Percentiles rank a stretch among this genome's conserved stretches.
Conservation (phyloP, 2,888 invertebrate species). For the Sinhomidia bicolor region DNA sequence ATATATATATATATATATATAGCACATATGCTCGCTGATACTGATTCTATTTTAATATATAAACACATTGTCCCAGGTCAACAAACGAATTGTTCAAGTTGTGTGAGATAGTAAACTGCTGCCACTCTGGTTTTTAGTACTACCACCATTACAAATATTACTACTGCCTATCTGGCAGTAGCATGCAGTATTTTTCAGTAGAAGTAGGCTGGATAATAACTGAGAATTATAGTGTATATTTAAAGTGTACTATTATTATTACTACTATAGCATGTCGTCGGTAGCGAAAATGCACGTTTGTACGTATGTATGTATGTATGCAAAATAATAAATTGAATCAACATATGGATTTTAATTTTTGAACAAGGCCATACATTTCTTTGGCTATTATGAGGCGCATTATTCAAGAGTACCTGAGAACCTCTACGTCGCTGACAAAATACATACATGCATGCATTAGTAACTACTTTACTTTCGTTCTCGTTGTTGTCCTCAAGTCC, state of each 20-base stretch:
- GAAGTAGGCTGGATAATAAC: no score
- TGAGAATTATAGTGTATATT: no score
- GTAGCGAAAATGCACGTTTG: background rate
- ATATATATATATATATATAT: no score
- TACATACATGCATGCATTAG: conserved; percentile 20
- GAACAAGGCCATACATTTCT: conserved; percentile 61
- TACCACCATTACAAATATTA: no score
- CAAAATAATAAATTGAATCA: conserved; percentile 44
- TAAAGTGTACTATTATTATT: no score
- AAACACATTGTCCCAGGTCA: conserved; percentile 67
- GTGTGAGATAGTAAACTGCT: conserved; percentile 1
- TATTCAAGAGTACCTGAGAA: conserved; percentile 61
- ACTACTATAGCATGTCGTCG: background rate
- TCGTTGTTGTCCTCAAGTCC: background rate
- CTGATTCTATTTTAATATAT: conserved; percentile 30
- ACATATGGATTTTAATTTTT: conserved; percentile 71
- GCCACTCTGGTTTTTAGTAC: background rate
- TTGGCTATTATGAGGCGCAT: conserved; percentile 41
- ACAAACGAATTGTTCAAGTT: conserved; percentile 54
- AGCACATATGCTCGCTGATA: conserved; percentile 2
- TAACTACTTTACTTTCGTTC: conserved; percentile 15
- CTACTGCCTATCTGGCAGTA: no score
- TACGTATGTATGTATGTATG: background rate
- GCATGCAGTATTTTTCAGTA: no score
- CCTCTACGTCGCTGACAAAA: conserved; percentile 6